Evolutionary conservation across 1,140 invertebrate species (phyloP).

Genomic region (Aphelinus certus): DNA sequence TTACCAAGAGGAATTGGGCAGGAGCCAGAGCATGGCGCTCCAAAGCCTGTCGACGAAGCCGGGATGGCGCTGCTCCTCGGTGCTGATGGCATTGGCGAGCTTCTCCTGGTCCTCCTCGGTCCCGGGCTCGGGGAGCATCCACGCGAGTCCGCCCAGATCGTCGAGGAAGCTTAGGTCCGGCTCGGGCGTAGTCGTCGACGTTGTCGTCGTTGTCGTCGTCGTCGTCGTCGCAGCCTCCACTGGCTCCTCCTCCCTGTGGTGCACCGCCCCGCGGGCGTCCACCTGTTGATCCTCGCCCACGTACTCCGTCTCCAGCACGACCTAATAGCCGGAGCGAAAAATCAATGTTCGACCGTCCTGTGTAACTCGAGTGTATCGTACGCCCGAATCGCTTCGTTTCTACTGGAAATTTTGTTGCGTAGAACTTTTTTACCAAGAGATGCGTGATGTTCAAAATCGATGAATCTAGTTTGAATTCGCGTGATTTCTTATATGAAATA

Average conservation of each 20-base stretch:
- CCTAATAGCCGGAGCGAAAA: no score
- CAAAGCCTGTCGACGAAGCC: constrained; percentile 21
- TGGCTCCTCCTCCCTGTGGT: no score
- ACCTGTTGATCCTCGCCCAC: background rate
- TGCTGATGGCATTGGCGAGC: background rate
- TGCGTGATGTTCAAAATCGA: no score
- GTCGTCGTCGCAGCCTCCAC: background rate
- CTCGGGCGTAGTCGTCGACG: background rate
- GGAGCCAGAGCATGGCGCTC: background rate
- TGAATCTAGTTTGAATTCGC: no score
- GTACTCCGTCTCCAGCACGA: background rate
- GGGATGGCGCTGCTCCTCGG: constrained; percentile 4
- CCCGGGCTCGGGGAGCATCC: background rate
- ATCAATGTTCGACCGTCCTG: no score
- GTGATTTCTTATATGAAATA: no score
- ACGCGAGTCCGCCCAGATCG: background rate
- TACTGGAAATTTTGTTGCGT: no score
- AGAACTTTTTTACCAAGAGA: no score
- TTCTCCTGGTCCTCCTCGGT: background rate
- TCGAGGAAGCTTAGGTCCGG: constrained; percentile 7
- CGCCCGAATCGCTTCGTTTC: no score
- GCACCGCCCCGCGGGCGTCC: no score
- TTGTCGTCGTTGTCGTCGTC: background rate
- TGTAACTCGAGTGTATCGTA: no score
- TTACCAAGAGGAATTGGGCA: no score